Evolutionary conservation across 2,888 invertebrate species (phyloP).

Genomic region (Platycheirus albimanus): DNA sequence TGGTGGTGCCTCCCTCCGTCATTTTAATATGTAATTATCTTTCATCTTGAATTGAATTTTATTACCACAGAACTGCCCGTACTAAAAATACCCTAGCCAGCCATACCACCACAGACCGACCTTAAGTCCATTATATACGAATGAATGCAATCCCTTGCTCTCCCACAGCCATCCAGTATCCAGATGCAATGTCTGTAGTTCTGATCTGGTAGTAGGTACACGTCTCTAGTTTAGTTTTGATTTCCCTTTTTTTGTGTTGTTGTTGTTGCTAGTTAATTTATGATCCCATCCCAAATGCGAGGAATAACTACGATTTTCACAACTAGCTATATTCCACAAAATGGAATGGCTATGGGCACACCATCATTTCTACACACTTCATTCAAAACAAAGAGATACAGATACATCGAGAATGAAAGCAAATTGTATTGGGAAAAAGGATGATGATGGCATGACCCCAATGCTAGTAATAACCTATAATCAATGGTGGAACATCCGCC

Average conservation of each 20-base stretch:
- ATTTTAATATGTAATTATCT: conserved; percentile 74
- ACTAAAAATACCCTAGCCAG: conserved; percentile 53
- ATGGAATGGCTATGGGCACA: conserved; percentile 55
- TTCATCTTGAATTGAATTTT: conserved; percentile 74
- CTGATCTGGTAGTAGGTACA: conserved; percentile 32
- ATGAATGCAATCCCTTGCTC: neutral
- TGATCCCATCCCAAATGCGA: conserved; percentile 59
- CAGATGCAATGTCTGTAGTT: neutral
- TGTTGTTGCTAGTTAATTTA: conserved; percentile 44
- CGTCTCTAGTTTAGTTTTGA: conserved; percentile 43
- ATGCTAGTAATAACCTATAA: conserved; percentile 73
- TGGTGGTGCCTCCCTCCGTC: conserved; percentile 67
- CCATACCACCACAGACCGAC: conserved; percentile 5
- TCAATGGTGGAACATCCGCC: conserved; percentile 74
- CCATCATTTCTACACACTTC: conserved; percentile 34
- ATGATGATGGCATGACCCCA: conserved; percentile 72
- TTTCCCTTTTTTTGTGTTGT: conserved; percentile 59
- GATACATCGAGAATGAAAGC: conserved; percentile 40
- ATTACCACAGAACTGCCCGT: conserved; percentile 67
- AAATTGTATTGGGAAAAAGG: conserved; percentile 52
- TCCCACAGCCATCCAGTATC: neutral
- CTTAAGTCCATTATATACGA: conserved; percentile 38
- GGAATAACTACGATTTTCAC: conserved; percentile 43
- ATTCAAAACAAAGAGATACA: conserved; percentile 33
- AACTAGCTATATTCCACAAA: conserved; percentile 58